Conservation (phyloP, 2,888 invertebrate species). For the Sialis lutaria region DNA sequence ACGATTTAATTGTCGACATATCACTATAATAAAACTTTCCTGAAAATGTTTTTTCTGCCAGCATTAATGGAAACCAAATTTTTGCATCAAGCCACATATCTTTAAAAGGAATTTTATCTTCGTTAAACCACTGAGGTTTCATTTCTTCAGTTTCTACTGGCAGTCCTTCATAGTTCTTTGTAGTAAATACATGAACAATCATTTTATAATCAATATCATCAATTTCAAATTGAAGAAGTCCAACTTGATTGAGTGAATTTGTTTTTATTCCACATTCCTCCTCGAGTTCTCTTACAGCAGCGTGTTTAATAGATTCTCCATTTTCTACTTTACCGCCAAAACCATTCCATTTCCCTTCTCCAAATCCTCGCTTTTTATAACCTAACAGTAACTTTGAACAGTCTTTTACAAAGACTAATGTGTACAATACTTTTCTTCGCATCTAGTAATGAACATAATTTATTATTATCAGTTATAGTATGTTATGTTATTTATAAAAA, state of each 20-base stretch:
- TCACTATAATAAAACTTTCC: conserved; percentile 43
- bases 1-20: too few relatives aligned
- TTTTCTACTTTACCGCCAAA: conserved; percentile 62
- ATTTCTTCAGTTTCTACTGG: conserved; percentile 51
- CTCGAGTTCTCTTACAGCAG: conserved; percentile 45
- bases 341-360: conserved; percentile 57
- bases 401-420: conserved; percentile 29
- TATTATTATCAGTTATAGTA: too few relatives aligned
- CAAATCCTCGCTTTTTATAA: conserved; percentile 55
- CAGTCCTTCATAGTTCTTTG: conserved; percentile 32
- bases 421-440: conserved; percentile 18
- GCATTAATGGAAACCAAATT: conserved; percentile 47
- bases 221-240: conserved; percentile 44
- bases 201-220: conserved; percentile 36
- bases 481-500: too few relatives aligned
- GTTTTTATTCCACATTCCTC: conserved; percentile 44
- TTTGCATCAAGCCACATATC: conserved; percentile 58
- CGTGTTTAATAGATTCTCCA: conserved; percentile 42
- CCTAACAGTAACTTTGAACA: conserved; percentile 37
- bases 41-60: conserved; percentile 34
- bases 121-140: conserved; percentile 48
- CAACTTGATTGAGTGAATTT: conserved; percentile 35
- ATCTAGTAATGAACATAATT: background rate
- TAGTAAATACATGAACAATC: conserved; percentile 49
- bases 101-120: conserved; percentile 39